phyloP scores from a whole-genome alignment of 2,888 invertebrate genomes.

The Chymomyza procnemis region DNA sequence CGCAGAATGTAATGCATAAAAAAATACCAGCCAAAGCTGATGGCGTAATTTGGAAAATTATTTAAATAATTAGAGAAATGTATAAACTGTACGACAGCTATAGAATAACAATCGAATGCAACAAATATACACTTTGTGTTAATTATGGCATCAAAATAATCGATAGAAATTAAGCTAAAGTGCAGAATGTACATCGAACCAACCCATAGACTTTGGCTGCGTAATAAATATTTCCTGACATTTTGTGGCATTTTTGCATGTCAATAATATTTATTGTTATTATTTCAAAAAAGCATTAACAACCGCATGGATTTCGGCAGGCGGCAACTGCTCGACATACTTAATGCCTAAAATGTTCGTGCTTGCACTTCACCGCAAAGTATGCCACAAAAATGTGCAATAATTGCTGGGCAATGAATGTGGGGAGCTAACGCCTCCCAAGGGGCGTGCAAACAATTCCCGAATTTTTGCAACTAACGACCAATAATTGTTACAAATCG shows the following conservation, averaged over 20 bases:
- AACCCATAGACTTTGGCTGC: slow-evolving; percentile 25
- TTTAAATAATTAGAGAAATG: slow-evolving; percentile 6
- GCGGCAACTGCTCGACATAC: neutral
- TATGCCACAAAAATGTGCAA: slow-evolving; percentile 56
- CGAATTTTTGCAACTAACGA: slow-evolving; percentile 34
- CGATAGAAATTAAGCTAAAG: slow-evolving; percentile 37
- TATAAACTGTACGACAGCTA: neutral
- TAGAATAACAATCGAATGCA: neutral
- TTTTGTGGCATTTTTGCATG: slow-evolving; percentile 63
- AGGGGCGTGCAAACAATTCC: slow-evolving; percentile 28
- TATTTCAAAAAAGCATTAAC: slow-evolving; percentile 56
- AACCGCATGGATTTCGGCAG: slow-evolving; percentile 9
- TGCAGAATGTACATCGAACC: neutral
- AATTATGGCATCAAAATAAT: slow-evolving; percentile 28
- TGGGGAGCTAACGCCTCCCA: neutral
- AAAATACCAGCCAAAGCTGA: neutral
- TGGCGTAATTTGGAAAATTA: slow-evolving; percentile 15
- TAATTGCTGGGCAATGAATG: slow-evolving; percentile 33
- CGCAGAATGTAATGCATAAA: neutral
- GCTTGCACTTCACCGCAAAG: slow-evolving; percentile 41
- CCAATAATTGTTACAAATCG: slow-evolving; percentile 64
- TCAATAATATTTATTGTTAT: slow-evolving; percentile 64
- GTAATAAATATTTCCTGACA: slow-evolving; percentile 58
- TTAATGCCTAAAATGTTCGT: slow-evolving; percentile 24
- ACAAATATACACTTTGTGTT: slow-evolving; percentile 48